These are phyloP conservation scores for Oreortyx pictus DNA, from an alignment of 2,797 vertebrate genomes.

Conservation along the genomic window DNA sequence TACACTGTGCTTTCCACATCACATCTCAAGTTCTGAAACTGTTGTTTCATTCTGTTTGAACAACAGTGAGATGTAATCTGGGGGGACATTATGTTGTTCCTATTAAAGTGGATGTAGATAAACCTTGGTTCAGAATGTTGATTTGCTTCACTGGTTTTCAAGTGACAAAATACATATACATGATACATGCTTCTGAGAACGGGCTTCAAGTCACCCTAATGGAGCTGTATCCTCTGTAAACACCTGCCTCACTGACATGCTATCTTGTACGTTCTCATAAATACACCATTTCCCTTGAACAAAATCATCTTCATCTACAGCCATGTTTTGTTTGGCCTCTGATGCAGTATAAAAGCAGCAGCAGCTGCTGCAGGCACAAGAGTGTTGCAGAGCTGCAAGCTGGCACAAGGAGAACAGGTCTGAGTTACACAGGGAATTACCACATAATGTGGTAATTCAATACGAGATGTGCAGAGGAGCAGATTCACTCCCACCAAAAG, in stretches of 20 bases:
- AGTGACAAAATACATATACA: too few species aligned
- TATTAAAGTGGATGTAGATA: background rate
- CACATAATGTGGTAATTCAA: background rate
- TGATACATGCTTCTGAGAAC: background rate
- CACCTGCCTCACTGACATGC: background rate
- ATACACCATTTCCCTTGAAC: accelerated
- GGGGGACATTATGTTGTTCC: background rate
- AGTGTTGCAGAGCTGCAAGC: constrained; percentile 1
- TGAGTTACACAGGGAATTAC: background rate
- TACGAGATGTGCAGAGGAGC: accelerated
- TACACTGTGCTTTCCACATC: background rate
- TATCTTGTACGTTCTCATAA: background rate
- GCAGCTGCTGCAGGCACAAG: background rate
- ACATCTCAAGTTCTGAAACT: background rate
- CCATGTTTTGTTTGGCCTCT: background rate
- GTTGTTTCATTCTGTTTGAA: background rate
- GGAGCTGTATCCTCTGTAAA: background rate
- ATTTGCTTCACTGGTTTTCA: background rate
- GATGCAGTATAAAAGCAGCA: background rate
- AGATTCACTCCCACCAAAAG: background rate
- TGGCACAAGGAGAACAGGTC: accelerated
- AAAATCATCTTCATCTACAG: background rate
- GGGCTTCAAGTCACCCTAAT: background rate
- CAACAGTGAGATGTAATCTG: background rate
- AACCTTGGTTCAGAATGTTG: background rate